Evolutionary conservation across 2,113 vertebrate genomes (phyloP).

Genomic region (Aldabrachelys gigantea): DNA sequence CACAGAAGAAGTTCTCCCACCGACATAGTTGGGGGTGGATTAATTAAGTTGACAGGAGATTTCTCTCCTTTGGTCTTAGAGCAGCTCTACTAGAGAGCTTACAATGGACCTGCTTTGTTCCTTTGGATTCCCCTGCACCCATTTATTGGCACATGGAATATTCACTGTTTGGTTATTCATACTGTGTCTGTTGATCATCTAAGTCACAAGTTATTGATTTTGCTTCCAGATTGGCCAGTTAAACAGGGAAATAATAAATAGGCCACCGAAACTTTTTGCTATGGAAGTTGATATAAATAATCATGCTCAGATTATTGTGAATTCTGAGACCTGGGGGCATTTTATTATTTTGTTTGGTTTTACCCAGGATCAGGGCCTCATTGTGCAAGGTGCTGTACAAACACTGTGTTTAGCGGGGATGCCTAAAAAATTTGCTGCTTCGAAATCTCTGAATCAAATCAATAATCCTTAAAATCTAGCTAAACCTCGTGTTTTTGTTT

Average conservation of each 20-base stretch:
- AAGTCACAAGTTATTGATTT: background rate
- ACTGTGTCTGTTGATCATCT: accelerated
- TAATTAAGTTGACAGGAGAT: no score
- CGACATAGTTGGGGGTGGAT: no score
- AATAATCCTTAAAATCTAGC: background rate
- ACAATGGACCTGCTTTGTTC: no score
- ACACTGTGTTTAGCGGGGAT: accelerated
- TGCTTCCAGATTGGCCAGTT: no score
- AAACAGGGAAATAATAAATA: background rate
- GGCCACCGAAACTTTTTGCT: background rate
- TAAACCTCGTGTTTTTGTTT: background rate
- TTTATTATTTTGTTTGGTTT: background rate
- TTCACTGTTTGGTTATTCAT: background rate
- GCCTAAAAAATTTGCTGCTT: background rate
- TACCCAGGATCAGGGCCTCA: background rate
- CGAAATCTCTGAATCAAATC: accelerated
- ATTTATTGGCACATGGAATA: background rate
- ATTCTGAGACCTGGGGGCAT: background rate
- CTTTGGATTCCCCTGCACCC: background rate
- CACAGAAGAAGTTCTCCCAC: no score
- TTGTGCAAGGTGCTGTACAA: no score
- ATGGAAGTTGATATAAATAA: background rate
- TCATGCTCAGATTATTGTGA: background rate
- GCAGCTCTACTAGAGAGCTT: no score
- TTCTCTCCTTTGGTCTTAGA: no score